Evolutionary conservation across 2,888 invertebrate species (phyloP), one percentile per base, ranked within the genome.

Genomic region (Parapristionchus giblindavisi): DNA sequence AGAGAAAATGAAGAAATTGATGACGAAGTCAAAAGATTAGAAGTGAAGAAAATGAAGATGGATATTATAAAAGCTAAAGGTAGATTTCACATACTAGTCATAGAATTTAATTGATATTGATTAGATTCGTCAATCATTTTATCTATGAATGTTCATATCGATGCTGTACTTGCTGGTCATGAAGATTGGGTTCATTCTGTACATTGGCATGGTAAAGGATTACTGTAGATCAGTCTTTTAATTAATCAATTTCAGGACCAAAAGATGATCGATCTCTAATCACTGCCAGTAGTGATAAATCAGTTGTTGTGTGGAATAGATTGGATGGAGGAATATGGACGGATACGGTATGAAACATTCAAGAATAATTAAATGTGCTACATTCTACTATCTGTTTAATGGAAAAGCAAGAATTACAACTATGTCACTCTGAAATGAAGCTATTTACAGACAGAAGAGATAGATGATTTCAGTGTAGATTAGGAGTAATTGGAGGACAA

Each of bases 131-230:
- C 0, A 8, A 52, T 24, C 0, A 38, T 68, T 17, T 52, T 14
- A 1, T 36, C 51, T 3, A 34, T 68, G 4, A 34, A 36, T 17
- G 68, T 52, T 1, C 51, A 68, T 14, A 68, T 68, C 51, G 36
- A 68, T 71, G 94, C 96, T 0, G 93, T 97, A 36, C 89, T 97
- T 3, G 92, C 92, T 75, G 96, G 95, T 0, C 97, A 98, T 87
- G 96, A 96, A 85, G 93, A 93, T 17, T 96, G 96, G 96, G 92
- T 97, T 63, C 95, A 95, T 88, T 93, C 94, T n/a, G 92, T 95
- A 0, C 91, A 93, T 82, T 96, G 96, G 96, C 91, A 92, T 83
- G 92, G 91, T 6, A 71, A 40, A 21, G 40, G 27, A 56, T n/a
- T n/a, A n/a, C n/a, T n/a, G n/a, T n/a, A n/a, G n/a, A n/a, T n/a